Percentiles rank a stretch among this genome's conserved stretches.
Conservation (phyloP, 2,888 invertebrate genomes). For the Cryptus viduatorius region DNA sequence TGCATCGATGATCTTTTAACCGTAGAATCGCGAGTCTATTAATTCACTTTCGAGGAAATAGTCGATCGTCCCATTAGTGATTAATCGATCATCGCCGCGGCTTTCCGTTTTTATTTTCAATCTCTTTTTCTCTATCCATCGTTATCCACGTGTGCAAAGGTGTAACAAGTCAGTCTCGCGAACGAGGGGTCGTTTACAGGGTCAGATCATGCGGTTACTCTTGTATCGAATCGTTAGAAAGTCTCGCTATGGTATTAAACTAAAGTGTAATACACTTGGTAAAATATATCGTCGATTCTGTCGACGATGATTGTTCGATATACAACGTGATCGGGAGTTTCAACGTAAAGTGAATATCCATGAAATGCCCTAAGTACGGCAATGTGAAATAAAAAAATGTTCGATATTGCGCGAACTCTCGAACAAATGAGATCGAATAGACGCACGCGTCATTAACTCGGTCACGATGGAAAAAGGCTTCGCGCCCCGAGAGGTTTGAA, state of each 20-base stretch:
- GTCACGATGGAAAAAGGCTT: conserved; percentile 64
- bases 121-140: not conserved
- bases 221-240: conserved; percentile 82
- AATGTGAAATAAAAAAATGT: not conserved
- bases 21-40: not conserved
- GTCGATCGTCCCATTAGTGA: conserved; percentile 74
- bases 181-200: conserved; percentile 75
- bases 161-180: conserved; percentile 62
- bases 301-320: not conserved
- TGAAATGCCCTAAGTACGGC: not conserved
- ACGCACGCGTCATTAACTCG: conserved; percentile 65
- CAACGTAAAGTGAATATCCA: not conserved
- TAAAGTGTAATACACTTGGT: not conserved
- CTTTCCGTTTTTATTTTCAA: conserved; percentile 32
- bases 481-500: conserved; percentile 40
- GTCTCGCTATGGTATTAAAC: conserved; percentile 72
- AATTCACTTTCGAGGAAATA: conserved; percentile 23
- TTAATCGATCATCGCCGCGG: conserved; percentile 77
- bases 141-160: conserved; percentile 69
- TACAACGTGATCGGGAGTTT: not conserved
- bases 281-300: conserved; percentile 3
- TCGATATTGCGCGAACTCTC: conserved; percentile 24
- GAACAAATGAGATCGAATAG: conserved; percentile 42
- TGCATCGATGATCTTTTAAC: conserved; percentile 18
- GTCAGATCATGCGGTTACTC: conserved; percentile 78